These are phyloP conservation scores for Elgaria multicarinata DNA, from an alignment of 2,113 vertebrate genomes.

Conservation along the genomic window DNA sequence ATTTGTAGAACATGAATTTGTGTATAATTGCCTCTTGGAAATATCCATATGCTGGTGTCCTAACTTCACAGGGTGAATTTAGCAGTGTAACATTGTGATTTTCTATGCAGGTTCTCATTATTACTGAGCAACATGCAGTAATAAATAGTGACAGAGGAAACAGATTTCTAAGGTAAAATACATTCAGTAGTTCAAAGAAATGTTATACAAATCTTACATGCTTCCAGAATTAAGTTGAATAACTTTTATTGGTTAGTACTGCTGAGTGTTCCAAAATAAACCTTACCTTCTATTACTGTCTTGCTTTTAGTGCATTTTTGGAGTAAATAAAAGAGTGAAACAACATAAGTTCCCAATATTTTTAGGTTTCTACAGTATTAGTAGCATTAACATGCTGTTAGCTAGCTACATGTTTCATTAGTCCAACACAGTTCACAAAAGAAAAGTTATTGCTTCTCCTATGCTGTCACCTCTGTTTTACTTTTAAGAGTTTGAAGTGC, in stretches of 20 bases:
- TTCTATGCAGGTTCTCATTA: slow-evolving; percentile 68
- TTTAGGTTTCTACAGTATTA: slow-evolving; percentile 1
- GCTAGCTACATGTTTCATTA: fast-evolving
- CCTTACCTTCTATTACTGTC: slow-evolving; percentile 1
- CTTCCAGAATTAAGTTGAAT: slow-evolving; percentile 42
- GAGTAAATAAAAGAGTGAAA: slow-evolving; percentile 1
- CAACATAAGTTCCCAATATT: background rate
- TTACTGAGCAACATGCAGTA: slow-evolving; percentile 46
- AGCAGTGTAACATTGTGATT: slow-evolving; percentile 65
- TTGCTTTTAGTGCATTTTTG: slow-evolving; percentile 21
- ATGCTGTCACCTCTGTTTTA: background rate
- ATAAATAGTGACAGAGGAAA: slow-evolving; percentile 70
- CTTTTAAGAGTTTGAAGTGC: background rate
- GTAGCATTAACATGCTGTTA: background rate
- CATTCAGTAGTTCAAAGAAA: slow-evolving; percentile 45
- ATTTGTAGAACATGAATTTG: slow-evolving; percentile 66
- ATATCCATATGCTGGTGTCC: slow-evolving; percentile 49
- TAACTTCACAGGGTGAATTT: slow-evolving; percentile 69
- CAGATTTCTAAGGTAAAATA: slow-evolving; percentile 72
- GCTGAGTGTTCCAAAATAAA: slow-evolving; percentile 50
- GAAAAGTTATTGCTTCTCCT: background rate
- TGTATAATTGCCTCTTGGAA: slow-evolving; percentile 64
- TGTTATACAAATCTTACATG: slow-evolving; percentile 41
- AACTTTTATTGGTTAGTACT: slow-evolving; percentile 25
- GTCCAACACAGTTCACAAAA: background rate